Evolutionary conservation across 2,113 vertebrate genomes (phyloP).

Genomic region (Catharus bicknelli): DNA sequence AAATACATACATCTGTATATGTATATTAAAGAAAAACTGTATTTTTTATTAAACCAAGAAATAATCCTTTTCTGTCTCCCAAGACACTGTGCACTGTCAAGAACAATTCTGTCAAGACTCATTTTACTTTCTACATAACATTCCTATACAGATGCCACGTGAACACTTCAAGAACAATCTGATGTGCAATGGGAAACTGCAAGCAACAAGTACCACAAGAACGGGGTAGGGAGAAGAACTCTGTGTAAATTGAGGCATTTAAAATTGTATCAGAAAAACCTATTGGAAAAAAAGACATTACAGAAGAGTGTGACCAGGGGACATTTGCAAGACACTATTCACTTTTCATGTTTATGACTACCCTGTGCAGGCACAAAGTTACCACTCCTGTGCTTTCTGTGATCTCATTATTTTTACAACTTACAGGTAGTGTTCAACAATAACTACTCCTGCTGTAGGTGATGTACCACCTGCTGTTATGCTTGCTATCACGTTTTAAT

Average conservation of each 20-base stretch:
- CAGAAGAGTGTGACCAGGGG: background rate
- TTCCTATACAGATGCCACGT: background rate
- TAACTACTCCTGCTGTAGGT: background rate
- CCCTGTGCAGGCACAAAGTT: background rate
- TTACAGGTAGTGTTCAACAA: background rate
- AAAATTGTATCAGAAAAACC: background rate
- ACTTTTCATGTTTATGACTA: background rate
- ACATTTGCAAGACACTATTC: background rate
- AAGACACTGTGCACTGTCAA: background rate
- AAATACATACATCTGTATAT: background rate
- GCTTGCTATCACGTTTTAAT: background rate
- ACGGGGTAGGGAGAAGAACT: background rate
- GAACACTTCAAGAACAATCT: background rate
- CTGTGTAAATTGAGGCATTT: background rate
- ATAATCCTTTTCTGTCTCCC: background rate
- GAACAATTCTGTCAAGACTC: background rate
- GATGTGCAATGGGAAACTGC: background rate
- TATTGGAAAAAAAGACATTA: background rate
- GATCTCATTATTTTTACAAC: background rate
- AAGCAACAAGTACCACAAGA: background rate
- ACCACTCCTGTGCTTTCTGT: fast-evolving
- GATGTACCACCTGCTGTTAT: background rate
- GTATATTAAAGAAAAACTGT: fast-evolving
- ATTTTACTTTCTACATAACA: background rate
- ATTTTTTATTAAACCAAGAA: background rate